phyloP scores from a whole-genome alignment of 2,113 vertebrate species.

The Addax nasomaculatus region DNA sequence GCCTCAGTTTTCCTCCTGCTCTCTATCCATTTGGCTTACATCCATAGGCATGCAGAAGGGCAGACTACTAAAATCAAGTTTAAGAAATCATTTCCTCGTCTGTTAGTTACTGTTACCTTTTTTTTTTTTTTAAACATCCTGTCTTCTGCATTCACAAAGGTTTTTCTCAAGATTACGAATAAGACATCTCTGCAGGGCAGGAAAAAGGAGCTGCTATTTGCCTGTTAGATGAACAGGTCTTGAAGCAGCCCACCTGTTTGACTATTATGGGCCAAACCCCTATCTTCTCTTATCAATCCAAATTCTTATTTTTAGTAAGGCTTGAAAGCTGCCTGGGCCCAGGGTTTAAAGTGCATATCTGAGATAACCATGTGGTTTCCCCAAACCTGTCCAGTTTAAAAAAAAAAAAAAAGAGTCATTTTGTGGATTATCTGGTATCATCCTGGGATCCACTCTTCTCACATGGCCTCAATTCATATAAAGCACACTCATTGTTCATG shows the following conservation, averaged over 20 bases:
- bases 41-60: conserved; percentile 15
- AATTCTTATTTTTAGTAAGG: conserved; percentile 13
- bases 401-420: not conserved
- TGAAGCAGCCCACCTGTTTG: not conserved
- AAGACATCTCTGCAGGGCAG: conserved; percentile 28
- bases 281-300: conserved; percentile 14
- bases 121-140: conserved; percentile 16
- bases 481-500: not conserved
- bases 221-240: conserved; percentile 17
- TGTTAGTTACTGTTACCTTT: not conserved
- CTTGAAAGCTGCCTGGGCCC: not conserved
- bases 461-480: not conserved
- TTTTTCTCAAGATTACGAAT: not conserved
- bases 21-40: not conserved
- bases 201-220: not conserved
- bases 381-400: not conserved
- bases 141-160: not conserved
- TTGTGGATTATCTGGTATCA: not conserved
- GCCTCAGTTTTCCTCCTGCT: not conserved
- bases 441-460: not conserved
- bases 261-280: not conserved
- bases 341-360: not conserved
- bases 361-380: not conserved
- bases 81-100: not conserved
- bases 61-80: not conserved